Evolutionary conservation across 2,888 invertebrate species (phyloP), one percentile per base, ranked within the genome.

Genomic region (Tiphia femorata): DNA sequence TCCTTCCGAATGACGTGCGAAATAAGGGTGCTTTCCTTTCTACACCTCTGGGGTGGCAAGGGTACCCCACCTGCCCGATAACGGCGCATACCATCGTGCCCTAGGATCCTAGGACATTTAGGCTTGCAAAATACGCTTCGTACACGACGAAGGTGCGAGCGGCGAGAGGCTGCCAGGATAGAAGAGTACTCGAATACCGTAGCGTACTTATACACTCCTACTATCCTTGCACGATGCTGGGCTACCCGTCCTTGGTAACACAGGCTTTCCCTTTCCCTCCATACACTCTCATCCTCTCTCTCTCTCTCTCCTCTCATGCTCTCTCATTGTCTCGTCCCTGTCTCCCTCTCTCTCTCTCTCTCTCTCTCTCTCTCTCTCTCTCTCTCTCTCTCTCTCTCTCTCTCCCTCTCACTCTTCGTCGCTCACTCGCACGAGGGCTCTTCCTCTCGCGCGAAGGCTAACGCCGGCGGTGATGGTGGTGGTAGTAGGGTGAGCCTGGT

Each of bases 401-500:
- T 38, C 33, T 40, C 40, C 48, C 42, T 44, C 43, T 14, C 17
- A 5, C 4, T 10, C 20, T 16, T 38, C 20, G 3, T 19, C 12
- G 8, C 30, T 44, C 8, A 10, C 17, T 16, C 19, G 23, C 19
- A 43, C 17, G n/a, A 8, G 7, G 43, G 37, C 54, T 42, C 42
- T 33, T 64, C 48, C 67, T 67, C 66, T 64, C 69, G 58, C 69
- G n/a, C n/a, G n/a, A n/a, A 71, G 69, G 67, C 67, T 58, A 64
- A 62, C 73, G 75, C 75, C 72, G 60, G 59, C 62, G 59, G 57
- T 33, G 2, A 14, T n/a, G 2, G 49, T 38, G 10, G 20, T 58
- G 52, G 65, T 60, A 64, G 70, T 69, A 75, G 77, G 73, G 76
- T 77, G 78, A 78, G 75, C 75, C 68, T 70, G 79, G 78, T 81